These are phyloP conservation scores for Toxotes jaculatrix DNA, from an alignment of 2,113 vertebrate species.

Conservation along the genomic window DNA sequence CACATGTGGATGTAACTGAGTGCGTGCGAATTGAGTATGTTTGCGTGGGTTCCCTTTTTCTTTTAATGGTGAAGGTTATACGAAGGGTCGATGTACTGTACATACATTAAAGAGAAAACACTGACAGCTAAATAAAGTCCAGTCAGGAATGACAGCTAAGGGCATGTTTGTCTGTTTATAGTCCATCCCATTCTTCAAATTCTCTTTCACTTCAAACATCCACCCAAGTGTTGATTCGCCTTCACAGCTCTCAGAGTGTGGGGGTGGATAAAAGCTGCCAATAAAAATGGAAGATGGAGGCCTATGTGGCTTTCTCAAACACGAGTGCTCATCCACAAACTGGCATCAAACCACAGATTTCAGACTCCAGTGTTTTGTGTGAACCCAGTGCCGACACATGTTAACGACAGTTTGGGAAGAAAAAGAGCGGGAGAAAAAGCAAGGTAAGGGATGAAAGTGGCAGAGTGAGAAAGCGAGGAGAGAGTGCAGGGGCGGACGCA, in stretches of 20 bases:
- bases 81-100: constrained; percentile 12
- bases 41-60: constrained; percentile 15
- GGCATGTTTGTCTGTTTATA: constrained; percentile 61
- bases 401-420: constrained; percentile 69
- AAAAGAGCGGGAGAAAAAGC: constrained; percentile 44
- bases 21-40: constrained; percentile 31
- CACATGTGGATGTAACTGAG: constrained; percentile 43
- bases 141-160: constrained; percentile 57
- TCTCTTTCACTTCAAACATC: constrained; percentile 58
- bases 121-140: constrained; percentile 58
- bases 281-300: constrained; percentile 54
- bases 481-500: constrained; percentile 54
- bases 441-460: constrained; percentile 45
- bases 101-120: constrained; percentile 42
- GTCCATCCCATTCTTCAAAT: constrained; percentile 52
- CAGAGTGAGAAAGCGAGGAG: constrained; percentile 37
- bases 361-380: constrained; percentile 53
- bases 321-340: constrained; percentile 9
- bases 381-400: constrained; percentile 68
- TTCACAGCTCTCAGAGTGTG: constrained; percentile 42
- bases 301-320: constrained; percentile 68
- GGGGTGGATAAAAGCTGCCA: constrained; percentile 57
- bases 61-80: constrained; percentile 30
- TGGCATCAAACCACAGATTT: too few species aligned
- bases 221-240: constrained; percentile 62